Evolutionary conservation across 2,113 vertebrate species (phyloP).

Genomic region (Pipra filicauda): DNA sequence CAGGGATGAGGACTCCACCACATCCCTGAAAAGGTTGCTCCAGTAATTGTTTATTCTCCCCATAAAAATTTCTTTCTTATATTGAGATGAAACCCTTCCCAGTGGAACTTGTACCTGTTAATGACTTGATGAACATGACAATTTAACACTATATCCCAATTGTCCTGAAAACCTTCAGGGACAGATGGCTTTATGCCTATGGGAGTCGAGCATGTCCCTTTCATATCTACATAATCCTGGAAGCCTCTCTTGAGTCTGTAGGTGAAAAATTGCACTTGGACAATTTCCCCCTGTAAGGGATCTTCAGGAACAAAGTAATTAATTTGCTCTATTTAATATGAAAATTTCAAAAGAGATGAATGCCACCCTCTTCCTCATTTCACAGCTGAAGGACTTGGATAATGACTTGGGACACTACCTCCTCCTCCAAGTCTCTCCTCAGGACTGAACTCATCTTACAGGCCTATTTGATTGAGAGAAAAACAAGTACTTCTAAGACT

Average conservation of each 20-base stretch:
- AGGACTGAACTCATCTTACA: not conserved
- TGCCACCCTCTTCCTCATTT: not conserved
- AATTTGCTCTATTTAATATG: not conserved
- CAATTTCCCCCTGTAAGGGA: not conserved
- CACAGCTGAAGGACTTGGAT: not conserved
- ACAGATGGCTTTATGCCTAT: not conserved
- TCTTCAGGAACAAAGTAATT: not conserved
- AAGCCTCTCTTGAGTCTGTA: not conserved
- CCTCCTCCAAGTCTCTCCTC: not conserved
- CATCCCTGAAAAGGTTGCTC: not conserved
- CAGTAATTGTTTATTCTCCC: not conserved
- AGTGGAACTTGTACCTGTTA: not conserved
- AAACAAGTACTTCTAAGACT: not conserved
- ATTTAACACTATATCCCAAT: not conserved
- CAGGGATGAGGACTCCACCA: not conserved
- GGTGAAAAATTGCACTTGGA: not conserved
- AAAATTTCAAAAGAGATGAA: not conserved
- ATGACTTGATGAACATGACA: not conserved
- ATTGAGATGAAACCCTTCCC: not conserved
- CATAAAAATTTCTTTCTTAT: not conserved
- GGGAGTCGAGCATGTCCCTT: not conserved
- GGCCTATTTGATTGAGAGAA: rapidly evolving
- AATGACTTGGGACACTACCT: not conserved
- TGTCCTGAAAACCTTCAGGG: not conserved
- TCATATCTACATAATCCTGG: not conserved